Conservation (phyloP, 2,888 invertebrate genomes). For the Hypena proboscidalis region DNA sequence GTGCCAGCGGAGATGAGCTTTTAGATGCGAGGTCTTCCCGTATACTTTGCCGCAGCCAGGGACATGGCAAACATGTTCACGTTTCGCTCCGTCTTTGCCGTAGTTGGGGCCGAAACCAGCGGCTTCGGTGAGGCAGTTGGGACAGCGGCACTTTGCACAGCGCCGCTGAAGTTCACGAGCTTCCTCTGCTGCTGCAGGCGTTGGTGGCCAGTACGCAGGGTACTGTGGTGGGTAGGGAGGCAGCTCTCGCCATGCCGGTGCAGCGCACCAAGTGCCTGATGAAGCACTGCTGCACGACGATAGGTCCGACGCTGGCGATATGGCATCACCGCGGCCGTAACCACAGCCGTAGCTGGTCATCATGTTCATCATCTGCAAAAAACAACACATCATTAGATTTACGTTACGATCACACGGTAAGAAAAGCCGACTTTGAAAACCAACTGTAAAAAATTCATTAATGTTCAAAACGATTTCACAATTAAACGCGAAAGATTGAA, state of each 20-base stretch:
- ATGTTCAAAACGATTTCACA: conserved; percentile 19
- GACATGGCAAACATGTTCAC: conserved; percentile 94
- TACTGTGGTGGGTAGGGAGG: conserved; percentile 78
- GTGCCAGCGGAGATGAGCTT: conserved; percentile 97
- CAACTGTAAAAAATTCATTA: conserved; percentile 7
- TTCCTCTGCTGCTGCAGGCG: conserved; percentile 72
- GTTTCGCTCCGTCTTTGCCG: conserved; percentile 91
- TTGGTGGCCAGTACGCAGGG: conserved; percentile 79
- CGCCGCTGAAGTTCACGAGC: conserved; percentile 87
- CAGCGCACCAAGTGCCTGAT: conserved; percentile 69
- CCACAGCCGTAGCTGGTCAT: conserved; percentile 75
- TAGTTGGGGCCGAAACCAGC: conserved; percentile 90
- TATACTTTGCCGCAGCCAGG: conserved; percentile 95
- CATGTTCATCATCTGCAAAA: conserved; percentile 79
- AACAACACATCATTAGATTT: conserved; percentile 23
- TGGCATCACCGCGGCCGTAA: conserved; percentile 80
- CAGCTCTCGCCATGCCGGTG: conserved; percentile 72
- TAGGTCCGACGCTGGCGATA: conserved; percentile 77
- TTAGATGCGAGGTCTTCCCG: conserved; percentile 97
- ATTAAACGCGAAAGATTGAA: conserved; percentile 18
- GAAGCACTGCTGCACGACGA: conserved; percentile 79
- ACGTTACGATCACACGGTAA: conserved; percentile 1
- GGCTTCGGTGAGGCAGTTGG: conserved; percentile 92
- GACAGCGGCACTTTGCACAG: conserved; percentile 91
- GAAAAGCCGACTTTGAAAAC: conserved; percentile 1